Conservation (phyloP, 1,140 invertebrate species). For the Agraylea sexmaculata region DNA sequence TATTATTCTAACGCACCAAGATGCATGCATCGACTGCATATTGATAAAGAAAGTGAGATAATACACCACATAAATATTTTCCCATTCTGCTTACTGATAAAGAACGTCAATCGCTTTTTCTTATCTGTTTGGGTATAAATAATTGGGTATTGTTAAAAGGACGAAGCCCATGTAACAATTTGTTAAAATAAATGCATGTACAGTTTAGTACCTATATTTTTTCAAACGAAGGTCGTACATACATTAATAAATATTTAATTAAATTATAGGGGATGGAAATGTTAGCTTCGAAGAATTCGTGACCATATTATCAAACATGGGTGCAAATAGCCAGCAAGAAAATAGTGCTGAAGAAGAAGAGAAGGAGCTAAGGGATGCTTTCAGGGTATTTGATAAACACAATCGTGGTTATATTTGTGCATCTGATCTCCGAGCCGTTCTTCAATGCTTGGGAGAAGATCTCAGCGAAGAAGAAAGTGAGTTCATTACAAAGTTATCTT, state of each 20-base stretch:
- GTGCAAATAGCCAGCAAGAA: conserved; percentile 46
- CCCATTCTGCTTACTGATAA: too few relatives aligned
- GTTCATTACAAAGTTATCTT: conserved; percentile 16
- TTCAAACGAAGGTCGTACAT: too few relatives aligned
- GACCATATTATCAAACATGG: conserved; percentile 77
- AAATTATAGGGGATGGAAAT: conserved; percentile 65
- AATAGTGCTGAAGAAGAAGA: conserved; percentile 61
- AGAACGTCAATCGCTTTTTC: too few relatives aligned
- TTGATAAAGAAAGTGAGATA: too few relatives aligned
- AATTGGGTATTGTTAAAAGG: too few relatives aligned
- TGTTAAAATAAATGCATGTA: background rate
- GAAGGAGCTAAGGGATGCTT: conserved; percentile 76
- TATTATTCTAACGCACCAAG: too few relatives aligned
- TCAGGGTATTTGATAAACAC: conserved; percentile 77
- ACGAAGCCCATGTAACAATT: conserved; percentile 1
- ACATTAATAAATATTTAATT: conserved; percentile 3
- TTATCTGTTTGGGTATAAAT: too few relatives aligned
- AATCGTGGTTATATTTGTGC: conserved; percentile 78
- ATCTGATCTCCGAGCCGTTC: conserved; percentile 67
- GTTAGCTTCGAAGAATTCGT: conserved; percentile 90
- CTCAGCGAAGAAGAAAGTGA: conserved; percentile 77
- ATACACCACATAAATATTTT: too few relatives aligned
- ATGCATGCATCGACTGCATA: too few relatives aligned
- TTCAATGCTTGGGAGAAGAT: conserved; percentile 76
- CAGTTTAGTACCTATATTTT: too few relatives aligned